Evolutionary conservation across 1,140 invertebrate species (phyloP).

Genomic region (Palaemon carinicauda): DNA sequence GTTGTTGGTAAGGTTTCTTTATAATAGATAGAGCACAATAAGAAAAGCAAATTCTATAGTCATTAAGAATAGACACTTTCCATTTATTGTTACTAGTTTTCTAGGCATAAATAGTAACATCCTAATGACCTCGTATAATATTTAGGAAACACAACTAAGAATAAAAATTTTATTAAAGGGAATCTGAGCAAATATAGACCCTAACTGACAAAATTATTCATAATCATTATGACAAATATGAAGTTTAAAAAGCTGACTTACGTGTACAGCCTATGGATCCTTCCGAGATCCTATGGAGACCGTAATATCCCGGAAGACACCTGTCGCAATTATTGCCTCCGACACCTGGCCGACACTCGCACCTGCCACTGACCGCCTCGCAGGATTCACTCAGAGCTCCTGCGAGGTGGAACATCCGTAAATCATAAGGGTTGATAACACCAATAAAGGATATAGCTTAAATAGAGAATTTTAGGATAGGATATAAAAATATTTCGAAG

Average conservation of each 20-base stretch:
- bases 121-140: too few relatives aligned
- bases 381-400: conserved; percentile 74
- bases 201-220: background rate
- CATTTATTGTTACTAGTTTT: too few relatives aligned
- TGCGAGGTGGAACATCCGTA: background rate
- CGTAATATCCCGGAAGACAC: conserved; percentile 90
- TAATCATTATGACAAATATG: too few relatives aligned
- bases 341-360: conserved; percentile 84
- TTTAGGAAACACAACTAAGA: background rate
- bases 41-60: too few relatives aligned
- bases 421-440: background rate
- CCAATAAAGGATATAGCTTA: background rate
- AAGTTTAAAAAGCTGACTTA: conserved; percentile 71
- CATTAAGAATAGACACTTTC: too few relatives aligned
- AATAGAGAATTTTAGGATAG: too few relatives aligned
- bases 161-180: too few relatives aligned
- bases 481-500: too few relatives aligned
- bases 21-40: too few relatives aligned
- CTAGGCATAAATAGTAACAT: too few relatives aligned
- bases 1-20: too few relatives aligned
- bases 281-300: conserved; percentile 81
- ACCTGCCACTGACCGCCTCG: conserved; percentile 81
- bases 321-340: conserved; percentile 87
- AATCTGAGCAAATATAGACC: background rate
- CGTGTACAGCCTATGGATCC: conserved; percentile 86